phyloP scores from a whole-genome alignment of 2,888 invertebrate species.

The Ctena decussata region DNA sequence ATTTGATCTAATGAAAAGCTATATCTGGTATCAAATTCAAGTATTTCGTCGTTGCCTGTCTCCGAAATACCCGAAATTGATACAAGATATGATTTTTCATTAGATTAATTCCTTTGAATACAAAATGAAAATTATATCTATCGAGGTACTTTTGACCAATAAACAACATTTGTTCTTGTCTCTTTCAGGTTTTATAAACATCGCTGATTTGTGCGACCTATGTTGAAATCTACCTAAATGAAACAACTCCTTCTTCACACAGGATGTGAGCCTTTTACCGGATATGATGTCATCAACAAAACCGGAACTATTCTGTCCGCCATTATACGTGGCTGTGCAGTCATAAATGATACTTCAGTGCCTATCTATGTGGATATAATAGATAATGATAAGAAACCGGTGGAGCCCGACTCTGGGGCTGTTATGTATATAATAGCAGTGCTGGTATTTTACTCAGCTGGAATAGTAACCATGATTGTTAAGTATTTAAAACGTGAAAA shows the following conservation, averaged over 20 bases:
- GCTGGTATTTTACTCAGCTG: conserved; percentile 79
- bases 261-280: conserved; percentile 14
- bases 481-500: conserved; percentile 80
- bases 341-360: conserved; percentile 56
- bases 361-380: conserved; percentile 57
- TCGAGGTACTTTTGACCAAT: no score
- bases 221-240: not conserved
- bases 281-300: not conserved
- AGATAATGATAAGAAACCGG: conserved; percentile 28
- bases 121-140: no score
- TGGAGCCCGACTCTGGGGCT: conserved; percentile 76
- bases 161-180: no score
- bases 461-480: conserved; percentile 81
- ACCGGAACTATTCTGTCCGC: conserved; percentile 11
- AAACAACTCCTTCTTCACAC: conserved; percentile 18
- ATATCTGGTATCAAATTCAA: no score
- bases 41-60: no score
- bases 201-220: not conserved
- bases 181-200: not conserved
- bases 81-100: no score
- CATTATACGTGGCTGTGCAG: conserved; percentile 40
- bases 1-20: no score
- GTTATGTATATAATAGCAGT: conserved; percentile 81
- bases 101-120: no score
- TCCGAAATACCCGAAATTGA: no score